Base-by-base conservation (phyloP, 2,888 invertebrate genomes). In the Omphaloscelis lunosa region DNA sequence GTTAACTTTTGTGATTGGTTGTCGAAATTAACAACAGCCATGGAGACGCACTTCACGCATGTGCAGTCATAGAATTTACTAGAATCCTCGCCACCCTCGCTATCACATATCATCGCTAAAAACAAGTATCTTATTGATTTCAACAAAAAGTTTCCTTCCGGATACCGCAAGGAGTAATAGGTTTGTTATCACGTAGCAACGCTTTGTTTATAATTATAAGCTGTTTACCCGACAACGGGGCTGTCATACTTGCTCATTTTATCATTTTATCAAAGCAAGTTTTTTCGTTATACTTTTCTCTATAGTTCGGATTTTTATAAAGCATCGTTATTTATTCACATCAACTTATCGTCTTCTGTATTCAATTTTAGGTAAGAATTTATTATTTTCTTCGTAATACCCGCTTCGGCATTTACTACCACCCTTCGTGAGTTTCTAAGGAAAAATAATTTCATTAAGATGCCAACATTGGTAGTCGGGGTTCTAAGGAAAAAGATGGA, bases 171-270 rank as follows among this genome's bases (percentile, higher is more conserved):
- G 66, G 72, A 81, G 80, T 73, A 45, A 45, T 45, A 74, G 69
- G 78, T 66, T 74, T 79, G 59, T 62, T 69, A 88, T 92, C 86
- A 80, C 92, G 77, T 86, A 88, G 92, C 89, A 90, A 92, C 92
- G 79, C 20, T 72, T 72, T 80, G 84, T 88, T 89, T 91, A 85
- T 87, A 88, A 82, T 85, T 80, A 66, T 73, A 86, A 87, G 77
- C 87, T 89, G 89, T 87, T 86, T 87, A 83, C 88, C 71, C 76
- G 85, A 89, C 90, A 87, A 90, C 89, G 75, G 59, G 69, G 29
- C 72, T 86, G 86, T 86, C 86, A 86, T 71, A 80, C 79, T 87
- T 77, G 76, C 76, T 77, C 65, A 77, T n/a, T n/a, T n/a, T n/a
- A n/a, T n/a, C n/a, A n/a, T 83, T 80, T 62, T 75, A 77, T 75